phyloP scores from a whole-genome alignment of 2,888 invertebrate genomes.

The Barypeithes pellucidus region DNA sequence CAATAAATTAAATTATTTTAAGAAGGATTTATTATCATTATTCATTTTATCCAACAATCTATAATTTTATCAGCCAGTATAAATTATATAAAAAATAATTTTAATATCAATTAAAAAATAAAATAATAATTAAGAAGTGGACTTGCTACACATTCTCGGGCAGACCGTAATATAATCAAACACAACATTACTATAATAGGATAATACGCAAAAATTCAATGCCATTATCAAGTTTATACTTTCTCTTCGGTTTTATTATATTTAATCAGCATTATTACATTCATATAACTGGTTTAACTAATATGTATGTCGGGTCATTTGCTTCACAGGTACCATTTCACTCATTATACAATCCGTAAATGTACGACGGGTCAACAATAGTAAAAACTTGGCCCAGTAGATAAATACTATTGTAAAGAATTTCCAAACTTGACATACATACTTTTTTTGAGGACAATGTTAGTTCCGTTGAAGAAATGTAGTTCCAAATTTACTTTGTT shows the following conservation, averaged over 20 bases:
- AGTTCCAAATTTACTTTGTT: too few species aligned
- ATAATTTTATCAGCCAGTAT: too few species aligned
- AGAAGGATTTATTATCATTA: too few species aligned
- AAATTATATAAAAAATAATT: too few species aligned
- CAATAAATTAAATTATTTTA: too few species aligned
- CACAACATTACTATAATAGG: not conserved
- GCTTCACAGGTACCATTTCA: conserved; percentile 3
- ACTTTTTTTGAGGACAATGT: too few species aligned
- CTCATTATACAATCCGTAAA: not conserved
- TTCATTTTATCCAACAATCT: too few species aligned
- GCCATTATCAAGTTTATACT: conserved; percentile 21
- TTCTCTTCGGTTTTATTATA: conserved; percentile 4
- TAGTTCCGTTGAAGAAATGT: too few species aligned
- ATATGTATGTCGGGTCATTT: not conserved
- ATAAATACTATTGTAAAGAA: too few species aligned
- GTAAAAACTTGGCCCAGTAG: not conserved
- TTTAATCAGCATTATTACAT: not conserved
- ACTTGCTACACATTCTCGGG: not conserved
- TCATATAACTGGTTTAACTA: conserved; percentile 12
- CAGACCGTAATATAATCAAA: not conserved
- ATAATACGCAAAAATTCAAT: conserved; percentile 13
- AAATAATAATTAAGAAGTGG: not conserved
- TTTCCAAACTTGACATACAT: too few species aligned
- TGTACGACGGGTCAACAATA: not conserved
- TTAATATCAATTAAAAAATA: not conserved